Base-by-base conservation (phyloP, 2,888 invertebrate species). In the Aethes cnicana region DNA sequence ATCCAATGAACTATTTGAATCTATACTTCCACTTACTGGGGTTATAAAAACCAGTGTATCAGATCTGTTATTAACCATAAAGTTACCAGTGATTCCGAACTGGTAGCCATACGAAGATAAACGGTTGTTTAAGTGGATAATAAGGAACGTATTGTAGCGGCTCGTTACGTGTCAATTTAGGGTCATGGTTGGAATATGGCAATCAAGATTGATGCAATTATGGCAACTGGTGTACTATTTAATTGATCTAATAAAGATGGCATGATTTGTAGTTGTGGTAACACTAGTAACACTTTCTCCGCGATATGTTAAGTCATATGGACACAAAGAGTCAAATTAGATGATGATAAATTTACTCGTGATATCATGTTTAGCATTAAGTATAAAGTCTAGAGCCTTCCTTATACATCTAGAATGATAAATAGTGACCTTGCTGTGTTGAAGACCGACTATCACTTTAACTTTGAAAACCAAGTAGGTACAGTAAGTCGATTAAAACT, bases 101-200 rank as follows among this genome's bases (percentile, higher is more conserved):
- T 18, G 26, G 16, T 14, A 18, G 16, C 36, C 32, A 39, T 37
- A 37, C 37, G 18, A 52, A 46, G 52, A 52, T 52, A 39, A 46
- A 52, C 46, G 44, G 25, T 25, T 11, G 39, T 52, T 52, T 37
- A 46, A 52, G 37, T 44, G 46, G 44, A 33, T 46, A 46, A 52
- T 23, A 39, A 52, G 44, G 32, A 25, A 11, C 16, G 37, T 28
- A 28, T 21, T 37, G 9, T 16, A 16, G 12, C 21, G 14, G 25
- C 16, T 25, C 16, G 7, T 42, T 37, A 23, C 21, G 8, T 3
- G 12, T 23, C 8, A 25, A 8, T 28, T 23, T 21, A 16, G 39
- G 39, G 39, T 39, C 12, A 16, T 4, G 16, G 39, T 25, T 25
- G 11, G n/a, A 25, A n/a, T 25, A 6, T 14, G 5, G 3, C 23